A percentile compares a stretch with the other conserved stretches of the same genome.
Evolutionary conservation across 2,113 vertebrate species (phyloP).

Genomic region (Malurus alboscapulatus): DNA sequence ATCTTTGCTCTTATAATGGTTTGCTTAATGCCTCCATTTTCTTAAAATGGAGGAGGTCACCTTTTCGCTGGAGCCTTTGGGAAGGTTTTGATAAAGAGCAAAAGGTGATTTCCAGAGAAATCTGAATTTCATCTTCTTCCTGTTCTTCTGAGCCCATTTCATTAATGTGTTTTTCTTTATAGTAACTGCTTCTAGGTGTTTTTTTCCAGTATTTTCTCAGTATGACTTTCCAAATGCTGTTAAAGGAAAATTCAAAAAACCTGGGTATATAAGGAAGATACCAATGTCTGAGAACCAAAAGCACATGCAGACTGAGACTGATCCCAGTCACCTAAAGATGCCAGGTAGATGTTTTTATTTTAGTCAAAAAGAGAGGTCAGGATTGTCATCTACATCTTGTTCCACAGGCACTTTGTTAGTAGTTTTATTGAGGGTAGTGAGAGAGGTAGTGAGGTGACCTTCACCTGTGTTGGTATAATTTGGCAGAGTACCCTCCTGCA

Average conservation of each 20-base stretch:
- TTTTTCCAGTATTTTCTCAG: background rate
- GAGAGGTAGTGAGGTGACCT: background rate
- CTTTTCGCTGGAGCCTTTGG: background rate
- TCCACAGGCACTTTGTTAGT: background rate
- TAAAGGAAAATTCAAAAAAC: background rate
- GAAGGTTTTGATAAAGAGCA: background rate
- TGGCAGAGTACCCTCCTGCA: background rate
- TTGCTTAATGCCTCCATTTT: background rate
- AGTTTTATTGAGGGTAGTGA: background rate
- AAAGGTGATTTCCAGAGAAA: background rate
- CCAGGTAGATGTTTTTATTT: background rate
- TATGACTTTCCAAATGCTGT: background rate
- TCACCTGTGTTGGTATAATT: background rate
- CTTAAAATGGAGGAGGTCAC: background rate
- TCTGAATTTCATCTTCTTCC: background rate
- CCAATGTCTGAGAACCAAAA: accelerated
- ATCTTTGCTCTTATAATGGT: background rate
- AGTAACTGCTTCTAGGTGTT: background rate
- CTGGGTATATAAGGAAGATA: background rate
- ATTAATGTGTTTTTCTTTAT: background rate
- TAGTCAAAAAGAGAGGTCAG: background rate
- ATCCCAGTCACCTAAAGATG: background rate
- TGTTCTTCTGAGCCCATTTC: background rate
- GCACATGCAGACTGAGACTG: background rate
- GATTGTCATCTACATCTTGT: background rate